A percentile compares a stretch with the other conserved stretches of the same genome.
phyloP scores from a whole-genome alignment of 1,140 invertebrate species.

The Ceratitis capitata region DNA sequence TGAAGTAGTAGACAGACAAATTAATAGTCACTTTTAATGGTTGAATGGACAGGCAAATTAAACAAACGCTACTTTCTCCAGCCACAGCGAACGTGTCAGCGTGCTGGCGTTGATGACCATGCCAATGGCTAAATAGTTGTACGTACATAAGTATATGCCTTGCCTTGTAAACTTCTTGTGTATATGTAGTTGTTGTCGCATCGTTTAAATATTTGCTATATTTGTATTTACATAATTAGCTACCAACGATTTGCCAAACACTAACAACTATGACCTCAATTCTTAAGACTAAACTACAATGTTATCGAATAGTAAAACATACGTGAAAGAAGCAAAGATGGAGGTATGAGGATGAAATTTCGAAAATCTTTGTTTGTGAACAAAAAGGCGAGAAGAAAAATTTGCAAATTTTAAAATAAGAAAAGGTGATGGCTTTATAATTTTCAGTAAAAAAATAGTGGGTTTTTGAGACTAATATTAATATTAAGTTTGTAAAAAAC shows the following conservation, averaged over 20 bases:
- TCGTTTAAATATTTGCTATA: neutral
- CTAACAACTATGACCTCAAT: slow-evolving; percentile 12
- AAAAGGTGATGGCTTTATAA: too few relatives aligned
- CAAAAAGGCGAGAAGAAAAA: too few relatives aligned
- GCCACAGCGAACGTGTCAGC: too few relatives aligned
- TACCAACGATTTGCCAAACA: neutral
- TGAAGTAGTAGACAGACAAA: neutral
- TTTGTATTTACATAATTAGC: neutral
- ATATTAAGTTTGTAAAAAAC: too few relatives aligned
- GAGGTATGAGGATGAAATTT: neutral
- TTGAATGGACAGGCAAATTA: neutral
- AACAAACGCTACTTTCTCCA: slow-evolving; percentile 17
- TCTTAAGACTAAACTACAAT: neutral
- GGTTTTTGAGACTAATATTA: too few relatives aligned
- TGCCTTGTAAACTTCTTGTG: too few relatives aligned
- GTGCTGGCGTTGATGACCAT: neutral
- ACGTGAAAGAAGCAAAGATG: neutral
- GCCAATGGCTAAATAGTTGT: slow-evolving; percentile 12
- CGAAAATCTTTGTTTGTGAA: neutral
- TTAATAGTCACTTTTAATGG: neutral
- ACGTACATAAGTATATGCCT: too few relatives aligned
- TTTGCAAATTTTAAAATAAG: too few relatives aligned
- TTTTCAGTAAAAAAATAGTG: too few relatives aligned
- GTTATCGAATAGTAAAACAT: neutral
- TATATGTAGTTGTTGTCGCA: neutral